Evolutionary conservation across 2,888 invertebrate species (phyloP).

Genomic region (Parasteatoda lunata): DNA sequence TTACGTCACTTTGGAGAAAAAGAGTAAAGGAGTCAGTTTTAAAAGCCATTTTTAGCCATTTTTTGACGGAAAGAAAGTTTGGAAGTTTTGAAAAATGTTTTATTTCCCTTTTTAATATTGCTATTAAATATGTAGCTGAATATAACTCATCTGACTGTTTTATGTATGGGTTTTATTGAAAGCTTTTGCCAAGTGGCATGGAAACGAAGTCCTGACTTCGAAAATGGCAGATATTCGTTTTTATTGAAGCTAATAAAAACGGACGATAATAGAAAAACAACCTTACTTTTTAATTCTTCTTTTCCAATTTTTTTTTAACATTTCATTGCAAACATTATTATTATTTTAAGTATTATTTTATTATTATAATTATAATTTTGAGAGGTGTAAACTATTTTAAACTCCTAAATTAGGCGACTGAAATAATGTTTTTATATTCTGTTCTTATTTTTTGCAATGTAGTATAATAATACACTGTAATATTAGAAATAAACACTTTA

Average conservation of each 20-base stretch:
- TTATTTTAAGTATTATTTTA: no score
- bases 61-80: slow-evolving; percentile 45
- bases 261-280: no score
- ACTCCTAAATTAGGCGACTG: no score
- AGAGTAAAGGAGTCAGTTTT: slow-evolving; percentile 22
- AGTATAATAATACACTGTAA: no score
- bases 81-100: slow-evolving; percentile 50
- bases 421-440: no score
- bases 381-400: no score
- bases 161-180: slow-evolving; percentile 38
- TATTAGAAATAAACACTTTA: no score
- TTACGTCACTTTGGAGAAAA: slow-evolving; percentile 27
- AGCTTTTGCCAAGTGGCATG: not conserved
- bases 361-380: no score
- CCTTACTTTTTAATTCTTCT: no score
- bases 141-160: slow-evolving; percentile 23
- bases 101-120: slow-evolving; percentile 28
- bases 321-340: no score
- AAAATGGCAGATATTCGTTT: slow-evolving; percentile 4
- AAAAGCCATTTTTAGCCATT: slow-evolving; percentile 49
- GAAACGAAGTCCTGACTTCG: slow-evolving; percentile 14
- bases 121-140: slow-evolving; percentile 45
- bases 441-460: no score
- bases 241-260: not conserved
- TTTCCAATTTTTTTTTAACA: no score